A percentile compares a stretch with the other conserved stretches of the same genome.
phyloP scores from a whole-genome alignment of 2,888 invertebrate genomes.

The Heteromyza rotundicornis region DNA sequence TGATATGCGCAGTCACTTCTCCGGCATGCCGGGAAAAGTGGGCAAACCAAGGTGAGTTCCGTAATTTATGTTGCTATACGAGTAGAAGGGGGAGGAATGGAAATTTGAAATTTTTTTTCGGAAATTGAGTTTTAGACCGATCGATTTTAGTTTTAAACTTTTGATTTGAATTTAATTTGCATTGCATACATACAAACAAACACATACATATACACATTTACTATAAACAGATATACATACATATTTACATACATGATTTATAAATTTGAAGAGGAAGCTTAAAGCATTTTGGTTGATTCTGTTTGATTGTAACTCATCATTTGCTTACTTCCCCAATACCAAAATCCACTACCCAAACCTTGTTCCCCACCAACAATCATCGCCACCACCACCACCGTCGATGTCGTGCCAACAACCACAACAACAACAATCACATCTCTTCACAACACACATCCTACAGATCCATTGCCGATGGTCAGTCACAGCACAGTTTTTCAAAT shows the following conservation, averaged over 20 bases:
- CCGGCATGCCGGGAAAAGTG: constrained; percentile 69
- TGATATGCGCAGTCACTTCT: constrained; percentile 79
- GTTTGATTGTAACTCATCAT: not conserved
- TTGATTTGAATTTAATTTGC: constrained; percentile 34
- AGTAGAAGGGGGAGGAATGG: too few relatives aligned
- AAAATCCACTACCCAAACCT: not conserved
- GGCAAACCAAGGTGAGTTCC: constrained; percentile 61
- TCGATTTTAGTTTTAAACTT: not conserved
- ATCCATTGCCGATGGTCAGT: constrained; percentile 87
- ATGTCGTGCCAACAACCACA: constrained; percentile 5
- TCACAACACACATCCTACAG: too few relatives aligned
- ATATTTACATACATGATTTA: not conserved
- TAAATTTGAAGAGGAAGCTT: not conserved
- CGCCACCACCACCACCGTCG: constrained; percentile 15
- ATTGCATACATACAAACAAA: constrained; percentile 18
- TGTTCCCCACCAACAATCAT: constrained; percentile 1
- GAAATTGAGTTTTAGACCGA: too few relatives aligned
- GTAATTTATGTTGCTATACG: too few relatives aligned
- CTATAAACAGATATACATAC: not conserved
- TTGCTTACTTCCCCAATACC: not conserved
- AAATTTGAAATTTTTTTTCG: too few relatives aligned
- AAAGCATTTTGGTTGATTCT: not conserved
- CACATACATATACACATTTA: constrained; percentile 17
- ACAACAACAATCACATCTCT: not conserved
- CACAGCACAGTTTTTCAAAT: constrained; percentile 87